Evolutionary conservation across 2,797 vertebrate genomes (phyloP).

Genomic region (Gila robusta): DNA sequence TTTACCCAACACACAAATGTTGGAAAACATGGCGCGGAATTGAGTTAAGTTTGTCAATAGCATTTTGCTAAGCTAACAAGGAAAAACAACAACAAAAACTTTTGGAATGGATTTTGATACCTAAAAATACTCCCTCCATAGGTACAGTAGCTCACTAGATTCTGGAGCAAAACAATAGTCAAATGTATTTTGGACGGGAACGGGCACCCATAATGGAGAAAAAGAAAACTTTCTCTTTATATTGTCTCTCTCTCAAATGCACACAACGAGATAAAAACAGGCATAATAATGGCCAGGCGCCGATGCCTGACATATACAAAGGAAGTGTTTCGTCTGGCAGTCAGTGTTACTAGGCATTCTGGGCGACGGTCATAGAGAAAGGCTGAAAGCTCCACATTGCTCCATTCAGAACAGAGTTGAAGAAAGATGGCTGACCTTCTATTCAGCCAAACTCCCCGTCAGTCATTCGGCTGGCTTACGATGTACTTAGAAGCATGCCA

Average conservation of each 20-base stretch:
- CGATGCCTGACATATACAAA: slow-evolving; percentile 66
- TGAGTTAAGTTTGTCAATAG: background rate
- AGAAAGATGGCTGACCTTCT: slow-evolving; percentile 71
- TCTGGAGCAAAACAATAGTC: background rate
- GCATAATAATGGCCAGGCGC: slow-evolving; percentile 51
- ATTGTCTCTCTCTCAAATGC: background rate
- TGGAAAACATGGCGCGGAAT: background rate
- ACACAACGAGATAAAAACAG: slow-evolving; percentile 48
- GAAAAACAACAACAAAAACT: background rate
- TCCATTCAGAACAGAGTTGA: slow-evolving; percentile 56
- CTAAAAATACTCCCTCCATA: background rate
- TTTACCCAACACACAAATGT: background rate
- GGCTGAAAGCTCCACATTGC: slow-evolving; percentile 50
- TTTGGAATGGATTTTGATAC: background rate
- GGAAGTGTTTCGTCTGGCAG: slow-evolving; percentile 72
- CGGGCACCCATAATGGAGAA: slow-evolving; percentile 65
- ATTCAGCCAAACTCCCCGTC: slow-evolving; percentile 54
- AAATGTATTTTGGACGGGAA: slow-evolving; percentile 52
- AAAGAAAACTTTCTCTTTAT: slow-evolving; percentile 47
- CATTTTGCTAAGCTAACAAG: background rate
- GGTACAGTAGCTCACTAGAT: background rate
- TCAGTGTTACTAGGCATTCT: slow-evolving; percentile 61
- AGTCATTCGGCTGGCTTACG: slow-evolving; percentile 18
- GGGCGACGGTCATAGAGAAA: slow-evolving; percentile 52
- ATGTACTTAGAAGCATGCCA: background rate